Evolutionary conservation across 1,140 invertebrate genomes (phyloP).

Genomic region (Drosophila busckii): DNA sequence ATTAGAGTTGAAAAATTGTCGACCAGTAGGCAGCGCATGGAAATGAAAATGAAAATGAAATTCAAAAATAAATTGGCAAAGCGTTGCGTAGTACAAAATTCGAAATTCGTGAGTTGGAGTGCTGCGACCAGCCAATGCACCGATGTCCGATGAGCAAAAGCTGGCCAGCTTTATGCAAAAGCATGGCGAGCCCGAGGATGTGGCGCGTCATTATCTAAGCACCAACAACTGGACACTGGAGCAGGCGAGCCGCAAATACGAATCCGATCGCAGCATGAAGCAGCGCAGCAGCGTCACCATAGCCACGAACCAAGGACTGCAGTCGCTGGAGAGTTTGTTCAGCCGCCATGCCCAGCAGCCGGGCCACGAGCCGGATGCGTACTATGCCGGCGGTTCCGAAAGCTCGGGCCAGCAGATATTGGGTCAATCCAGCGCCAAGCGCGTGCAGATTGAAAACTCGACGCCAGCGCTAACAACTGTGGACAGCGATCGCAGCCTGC

Average conservation of each 20-base stretch:
- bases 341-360: slow-evolving; percentile 10
- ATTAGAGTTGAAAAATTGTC: too few species aligned
- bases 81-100: too few species aligned
- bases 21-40: too few species aligned
- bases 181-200: slow-evolving; percentile 41
- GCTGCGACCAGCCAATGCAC: too few species aligned
- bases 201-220: slow-evolving; percentile 42
- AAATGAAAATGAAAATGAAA: too few species aligned
- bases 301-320: background rate
- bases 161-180: slow-evolving; percentile 51
- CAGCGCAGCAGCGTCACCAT: background rate
- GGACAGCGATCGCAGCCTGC: slow-evolving; percentile 48
- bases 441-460: slow-evolving; percentile 34
- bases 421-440: slow-evolving; percentile 9
- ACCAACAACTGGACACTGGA: slow-evolving; percentile 50
- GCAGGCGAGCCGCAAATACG: slow-evolving; percentile 34
- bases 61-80: too few species aligned
- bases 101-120: too few species aligned
- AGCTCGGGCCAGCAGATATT: slow-evolving; percentile 4
- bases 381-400: slow-evolving; percentile 16
- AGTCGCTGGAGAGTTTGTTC: slow-evolving; percentile 14
- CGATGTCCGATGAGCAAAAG: slow-evolving; percentile 68
- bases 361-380: slow-evolving; percentile 6
- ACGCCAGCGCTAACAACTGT: slow-evolving; percentile 51
- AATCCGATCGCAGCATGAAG: slow-evolving; percentile 25